These are phyloP conservation scores for Guaruba guarouba DNA, from an alignment of 2,113 vertebrate species.

Conservation along the genomic window DNA sequence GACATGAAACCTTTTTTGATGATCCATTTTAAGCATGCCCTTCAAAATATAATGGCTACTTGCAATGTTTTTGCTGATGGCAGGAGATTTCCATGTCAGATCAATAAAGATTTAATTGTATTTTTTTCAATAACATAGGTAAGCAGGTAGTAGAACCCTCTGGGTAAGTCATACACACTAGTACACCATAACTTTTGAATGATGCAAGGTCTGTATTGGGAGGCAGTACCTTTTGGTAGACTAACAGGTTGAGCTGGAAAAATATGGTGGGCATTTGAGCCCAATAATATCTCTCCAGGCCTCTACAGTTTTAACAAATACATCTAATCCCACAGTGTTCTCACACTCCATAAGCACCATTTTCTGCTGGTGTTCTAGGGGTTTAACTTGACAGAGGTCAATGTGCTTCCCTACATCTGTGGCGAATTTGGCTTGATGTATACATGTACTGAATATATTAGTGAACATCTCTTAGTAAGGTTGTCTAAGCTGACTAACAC, in stretches of 20 bases:
- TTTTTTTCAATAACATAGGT: neutral
- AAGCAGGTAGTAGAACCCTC: neutral
- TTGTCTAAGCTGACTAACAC: neutral
- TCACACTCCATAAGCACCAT: neutral
- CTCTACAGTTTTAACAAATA: neutral
- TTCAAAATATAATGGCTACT: neutral
- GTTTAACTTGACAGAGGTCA: neutral
- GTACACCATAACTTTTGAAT: neutral
- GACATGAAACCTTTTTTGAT: neutral
- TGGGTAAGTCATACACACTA: neutral
- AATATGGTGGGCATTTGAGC: neutral
- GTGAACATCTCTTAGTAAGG: neutral
- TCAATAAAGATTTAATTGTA: neutral
- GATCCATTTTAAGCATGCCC: neutral
- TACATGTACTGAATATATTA: neutral
- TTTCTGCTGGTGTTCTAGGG: neutral
- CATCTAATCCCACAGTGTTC: neutral
- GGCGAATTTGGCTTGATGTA: neutral
- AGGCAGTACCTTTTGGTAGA: neutral
- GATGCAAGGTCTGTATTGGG: neutral
- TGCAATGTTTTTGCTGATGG: neutral
- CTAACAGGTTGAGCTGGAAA: neutral
- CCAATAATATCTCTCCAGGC: neutral
- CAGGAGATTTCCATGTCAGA: neutral
- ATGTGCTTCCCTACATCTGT: neutral